phyloP scores from a whole-genome alignment of 1,140 invertebrate genomes.

The Cotesia vestalis region DNA sequence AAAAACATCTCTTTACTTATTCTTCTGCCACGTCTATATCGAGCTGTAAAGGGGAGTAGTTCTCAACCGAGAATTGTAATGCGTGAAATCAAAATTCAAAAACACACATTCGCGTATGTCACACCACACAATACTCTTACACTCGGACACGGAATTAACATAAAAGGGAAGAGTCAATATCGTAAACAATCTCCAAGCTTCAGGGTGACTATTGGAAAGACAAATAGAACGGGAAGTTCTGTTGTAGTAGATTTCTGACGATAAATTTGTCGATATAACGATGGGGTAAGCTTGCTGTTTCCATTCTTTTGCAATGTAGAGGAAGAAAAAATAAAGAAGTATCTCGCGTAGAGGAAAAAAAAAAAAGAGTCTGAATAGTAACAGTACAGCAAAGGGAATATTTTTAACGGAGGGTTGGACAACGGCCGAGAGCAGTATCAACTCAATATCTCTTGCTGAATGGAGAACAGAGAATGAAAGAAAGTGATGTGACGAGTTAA shows the following conservation, averaged over 20 bases:
- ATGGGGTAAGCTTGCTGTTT: conserved; percentile 19
- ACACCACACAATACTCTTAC: conserved; percentile 9
- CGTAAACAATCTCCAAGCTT: conserved; percentile 53
- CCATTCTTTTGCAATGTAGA: conserved; percentile 10
- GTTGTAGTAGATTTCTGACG: conserved; percentile 30
- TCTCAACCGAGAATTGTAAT: conserved; percentile 11
- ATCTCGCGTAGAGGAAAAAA: neutral
- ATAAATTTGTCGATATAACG: conserved; percentile 60
- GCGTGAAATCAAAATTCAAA: conserved; percentile 23
- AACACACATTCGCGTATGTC: conserved; percentile 35
- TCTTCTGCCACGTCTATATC: neutral
- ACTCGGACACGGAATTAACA: conserved; percentile 55
- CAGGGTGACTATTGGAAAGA: conserved; percentile 14
- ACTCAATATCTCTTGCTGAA: conserved; percentile 7
- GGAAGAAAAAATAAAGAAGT: no score
- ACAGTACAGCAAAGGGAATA: neutral
- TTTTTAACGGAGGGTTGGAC: conserved; percentile 24
- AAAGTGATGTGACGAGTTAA: conserved; percentile 48
- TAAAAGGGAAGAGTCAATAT: conserved; percentile 64
- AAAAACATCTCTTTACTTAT: neutral
- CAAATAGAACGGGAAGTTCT: neutral
- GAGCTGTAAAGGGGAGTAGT: neutral
- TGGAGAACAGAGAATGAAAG: no score
- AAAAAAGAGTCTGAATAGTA: neutral
- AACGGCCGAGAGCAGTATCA: conserved; percentile 8